Percentiles rank a stretch among this genome's conserved stretches.
Conservation (phyloP, 2,113 vertebrate genomes). For the Sporophila hypoxantha region DNA sequence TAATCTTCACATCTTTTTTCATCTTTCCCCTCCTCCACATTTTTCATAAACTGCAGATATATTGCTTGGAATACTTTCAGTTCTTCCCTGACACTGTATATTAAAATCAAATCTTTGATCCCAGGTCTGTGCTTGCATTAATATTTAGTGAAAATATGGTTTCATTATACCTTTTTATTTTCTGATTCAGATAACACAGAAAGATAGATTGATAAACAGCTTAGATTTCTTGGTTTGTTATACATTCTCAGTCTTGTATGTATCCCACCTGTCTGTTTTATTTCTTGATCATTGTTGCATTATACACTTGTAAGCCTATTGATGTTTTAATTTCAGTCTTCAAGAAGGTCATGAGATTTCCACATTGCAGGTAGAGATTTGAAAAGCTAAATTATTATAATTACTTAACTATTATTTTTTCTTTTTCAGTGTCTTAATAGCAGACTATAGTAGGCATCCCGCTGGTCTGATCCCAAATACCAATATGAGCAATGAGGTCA, state of each 20-base stretch:
- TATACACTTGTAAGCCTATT: neutral
- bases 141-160: neutral
- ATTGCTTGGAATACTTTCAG: neutral
- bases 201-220: neutral
- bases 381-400: neutral
- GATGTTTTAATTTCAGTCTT: neutral
- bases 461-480: neutral
- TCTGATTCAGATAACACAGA: neutral
- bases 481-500: neutral
- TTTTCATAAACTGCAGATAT: neutral
- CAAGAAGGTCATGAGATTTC: neutral
- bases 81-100: neutral
- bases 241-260: neutral
- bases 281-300: neutral
- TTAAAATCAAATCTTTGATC: constrained; percentile 18
- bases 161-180: constrained; percentile 15
- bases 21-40: neutral
- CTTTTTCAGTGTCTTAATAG: neutral
- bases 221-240: neutral
- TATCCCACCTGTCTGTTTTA: neutral
- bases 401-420: neutral
- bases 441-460: neutral
- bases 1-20: neutral
- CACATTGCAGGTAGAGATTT: neutral
- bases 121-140: neutral